Evolutionary conservation across 2,113 vertebrate species (phyloP).

Genomic region (Lasiurus borealis): DNA sequence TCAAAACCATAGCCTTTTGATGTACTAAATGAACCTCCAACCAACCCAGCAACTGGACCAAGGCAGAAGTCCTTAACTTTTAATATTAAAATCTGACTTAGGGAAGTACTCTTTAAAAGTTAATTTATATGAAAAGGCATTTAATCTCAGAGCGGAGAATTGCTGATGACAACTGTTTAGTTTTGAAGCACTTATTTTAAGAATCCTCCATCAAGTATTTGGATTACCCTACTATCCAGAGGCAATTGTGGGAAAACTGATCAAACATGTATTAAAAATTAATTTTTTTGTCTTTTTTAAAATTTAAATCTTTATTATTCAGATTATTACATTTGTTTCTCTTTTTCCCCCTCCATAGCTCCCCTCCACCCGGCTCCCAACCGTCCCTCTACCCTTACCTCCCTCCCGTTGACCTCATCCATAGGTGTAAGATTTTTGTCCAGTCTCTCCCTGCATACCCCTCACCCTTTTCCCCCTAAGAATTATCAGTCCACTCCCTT

Average conservation of each 20-base stretch:
- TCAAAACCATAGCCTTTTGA: neutral
- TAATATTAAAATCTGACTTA: slow-evolving; percentile 11
- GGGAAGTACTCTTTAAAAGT: neutral
- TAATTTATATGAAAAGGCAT: neutral
- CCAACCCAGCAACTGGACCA: neutral
- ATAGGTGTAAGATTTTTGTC: too few species aligned
- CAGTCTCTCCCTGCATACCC: too few species aligned
- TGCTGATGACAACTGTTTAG: neutral
- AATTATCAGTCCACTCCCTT: too few species aligned
- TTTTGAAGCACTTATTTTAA: slow-evolving; percentile 24
- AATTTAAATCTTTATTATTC: too few species aligned
- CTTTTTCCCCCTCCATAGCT: too few species aligned
- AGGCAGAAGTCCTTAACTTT: neutral
- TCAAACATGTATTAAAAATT: neutral
- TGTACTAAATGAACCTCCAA: neutral
- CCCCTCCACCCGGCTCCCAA: too few species aligned
- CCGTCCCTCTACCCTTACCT: too few species aligned
- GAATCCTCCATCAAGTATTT: neutral
- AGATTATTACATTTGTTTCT: too few species aligned
- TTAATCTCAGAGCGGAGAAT: neutral
- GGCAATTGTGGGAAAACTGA: neutral
- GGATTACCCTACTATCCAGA: neutral
- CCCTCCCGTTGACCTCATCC: too few species aligned
- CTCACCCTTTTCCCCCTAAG: too few species aligned
- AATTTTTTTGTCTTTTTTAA: too few species aligned